Percentiles rank a stretch among this genome's conserved stretches.
Conservation (phyloP, 1,140 invertebrate species). For the Frieseomelitta varia region DNA sequence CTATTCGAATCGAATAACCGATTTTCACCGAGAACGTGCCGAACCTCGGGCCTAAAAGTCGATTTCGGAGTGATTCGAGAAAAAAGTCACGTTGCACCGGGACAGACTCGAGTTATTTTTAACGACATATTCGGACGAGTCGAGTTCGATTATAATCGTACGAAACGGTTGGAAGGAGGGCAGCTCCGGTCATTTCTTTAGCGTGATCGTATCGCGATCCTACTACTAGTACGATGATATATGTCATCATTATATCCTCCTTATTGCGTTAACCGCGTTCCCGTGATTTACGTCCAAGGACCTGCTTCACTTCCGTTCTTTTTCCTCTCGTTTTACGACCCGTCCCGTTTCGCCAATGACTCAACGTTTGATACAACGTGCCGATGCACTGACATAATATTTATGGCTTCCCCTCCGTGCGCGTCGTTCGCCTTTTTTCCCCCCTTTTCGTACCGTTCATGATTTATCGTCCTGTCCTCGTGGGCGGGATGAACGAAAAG, state of each 20-base stretch:
- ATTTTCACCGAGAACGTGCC: background rate
- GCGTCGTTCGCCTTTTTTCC: background rate
- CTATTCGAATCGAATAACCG: slow-evolving; percentile 45
- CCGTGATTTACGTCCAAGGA: slow-evolving; percentile 58
- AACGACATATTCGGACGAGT: slow-evolving; percentile 67
- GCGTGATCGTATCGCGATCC: slow-evolving; percentile 58
- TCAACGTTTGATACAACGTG: slow-evolving; percentile 48
- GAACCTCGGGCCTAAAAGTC: no score
- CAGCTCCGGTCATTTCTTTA: slow-evolving; percentile 51
- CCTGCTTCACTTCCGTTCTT: slow-evolving; percentile 52
- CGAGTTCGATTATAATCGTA: slow-evolving; percentile 55
- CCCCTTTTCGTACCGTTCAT: background rate
- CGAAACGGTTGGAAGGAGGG: slow-evolving; percentile 57
- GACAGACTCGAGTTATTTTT: slow-evolving; percentile 61
- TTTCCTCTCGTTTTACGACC: slow-evolving; percentile 42
- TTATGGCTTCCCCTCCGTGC: slow-evolving; percentile 31
- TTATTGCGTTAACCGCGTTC: slow-evolving; percentile 63
- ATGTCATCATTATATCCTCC: slow-evolving; percentile 64
- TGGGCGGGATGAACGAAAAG: background rate
- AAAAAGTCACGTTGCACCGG: background rate
- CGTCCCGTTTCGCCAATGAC: slow-evolving; percentile 15
- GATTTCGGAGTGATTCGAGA: no score
- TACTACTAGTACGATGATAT: slow-evolving; percentile 64
- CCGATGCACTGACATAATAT: slow-evolving; percentile 45
- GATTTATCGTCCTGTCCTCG: slow-evolving; percentile 4